Conservation (phyloP, 2,113 vertebrate species). For the Conger conger region DNA sequence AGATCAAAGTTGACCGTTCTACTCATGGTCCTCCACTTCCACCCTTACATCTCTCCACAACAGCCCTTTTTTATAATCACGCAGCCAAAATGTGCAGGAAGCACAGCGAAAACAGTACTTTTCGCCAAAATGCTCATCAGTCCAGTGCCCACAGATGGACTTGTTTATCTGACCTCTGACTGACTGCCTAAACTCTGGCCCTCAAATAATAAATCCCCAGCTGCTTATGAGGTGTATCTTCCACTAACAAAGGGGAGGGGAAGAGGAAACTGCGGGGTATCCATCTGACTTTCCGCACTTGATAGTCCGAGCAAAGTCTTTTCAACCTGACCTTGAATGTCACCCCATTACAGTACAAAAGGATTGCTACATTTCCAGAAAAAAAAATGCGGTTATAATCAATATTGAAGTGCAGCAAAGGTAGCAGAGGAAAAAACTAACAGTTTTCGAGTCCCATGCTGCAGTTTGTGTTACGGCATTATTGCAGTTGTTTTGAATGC, state of each 20-base stretch:
- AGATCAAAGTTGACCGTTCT: neutral
- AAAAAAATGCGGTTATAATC: neutral
- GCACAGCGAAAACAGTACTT: neutral
- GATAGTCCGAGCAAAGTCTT: neutral
- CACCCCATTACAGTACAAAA: conserved; percentile 23
- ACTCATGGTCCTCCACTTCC: neutral
- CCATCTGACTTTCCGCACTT: neutral
- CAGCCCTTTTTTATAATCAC: neutral
- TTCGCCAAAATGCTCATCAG: neutral
- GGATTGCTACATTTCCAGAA: neutral
- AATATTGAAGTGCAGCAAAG: neutral
- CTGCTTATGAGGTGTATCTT: neutral
- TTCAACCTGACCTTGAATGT: conserved; percentile 21
- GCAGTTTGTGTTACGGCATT: neutral
- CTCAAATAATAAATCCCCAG: neutral
- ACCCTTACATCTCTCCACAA: neutral
- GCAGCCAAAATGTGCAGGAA: neutral
- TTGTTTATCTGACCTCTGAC: conserved; percentile 11
- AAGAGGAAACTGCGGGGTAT: neutral
- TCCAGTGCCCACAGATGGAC: neutral
- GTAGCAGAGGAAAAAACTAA: neutral
- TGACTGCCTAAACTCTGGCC: neutral
- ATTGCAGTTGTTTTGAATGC: conserved; percentile 1
- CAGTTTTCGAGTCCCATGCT: neutral
- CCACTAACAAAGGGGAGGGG: neutral